Evolutionary conservation across 2,113 vertebrate species (phyloP).

Genomic region (Pandion haliaetus): DNA sequence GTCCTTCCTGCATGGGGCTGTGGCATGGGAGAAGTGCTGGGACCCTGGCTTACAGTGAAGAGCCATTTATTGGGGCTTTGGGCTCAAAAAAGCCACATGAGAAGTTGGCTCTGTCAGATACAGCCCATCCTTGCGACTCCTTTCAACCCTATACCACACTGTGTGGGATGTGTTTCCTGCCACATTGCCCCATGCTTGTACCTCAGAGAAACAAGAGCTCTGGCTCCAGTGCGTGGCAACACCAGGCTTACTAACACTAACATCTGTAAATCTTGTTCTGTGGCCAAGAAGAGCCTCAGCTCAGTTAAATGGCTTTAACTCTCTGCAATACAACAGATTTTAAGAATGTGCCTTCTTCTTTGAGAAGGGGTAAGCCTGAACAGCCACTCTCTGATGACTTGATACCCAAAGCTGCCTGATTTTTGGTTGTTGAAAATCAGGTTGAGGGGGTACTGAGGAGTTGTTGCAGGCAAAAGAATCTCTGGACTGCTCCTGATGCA

Average conservation of each 20-base stretch:
- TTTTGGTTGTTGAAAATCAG: not conserved
- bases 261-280: not conserved
- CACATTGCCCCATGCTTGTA: not conserved
- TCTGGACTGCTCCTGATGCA: not conserved
- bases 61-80: not conserved
- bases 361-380: not conserved
- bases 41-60: not conserved
- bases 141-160: not conserved
- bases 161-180: not conserved
- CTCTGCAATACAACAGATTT: not conserved
- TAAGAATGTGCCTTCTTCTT: not conserved
- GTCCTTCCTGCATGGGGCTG: not conserved
- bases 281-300: not conserved
- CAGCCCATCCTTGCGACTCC: not conserved
- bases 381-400: not conserved
- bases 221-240: not conserved
- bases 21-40: not conserved
- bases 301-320: not conserved
- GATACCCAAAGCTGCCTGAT: not conserved
- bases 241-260: not conserved
- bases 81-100: not conserved
- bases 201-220: not conserved
- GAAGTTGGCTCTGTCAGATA: not conserved
- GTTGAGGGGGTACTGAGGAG: no score
- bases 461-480: not conserved